Base-by-base conservation (phyloP, 2,888 invertebrate species). In the Phortica okadai region DNA sequence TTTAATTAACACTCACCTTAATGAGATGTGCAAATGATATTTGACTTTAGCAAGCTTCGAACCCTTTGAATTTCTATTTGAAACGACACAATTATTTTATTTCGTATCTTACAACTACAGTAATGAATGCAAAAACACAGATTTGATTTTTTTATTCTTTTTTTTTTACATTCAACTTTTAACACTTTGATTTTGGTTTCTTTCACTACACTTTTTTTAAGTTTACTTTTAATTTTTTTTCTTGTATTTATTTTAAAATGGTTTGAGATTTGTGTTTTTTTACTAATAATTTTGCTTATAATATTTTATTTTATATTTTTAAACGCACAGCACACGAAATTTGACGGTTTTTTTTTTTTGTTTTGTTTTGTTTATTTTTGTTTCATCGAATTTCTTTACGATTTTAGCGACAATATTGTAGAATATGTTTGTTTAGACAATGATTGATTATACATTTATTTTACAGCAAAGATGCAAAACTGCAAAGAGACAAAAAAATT, bases 241-340 rank as follows among this genome's bases (percentile, higher is more conserved):
- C 25, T 25, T 62, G 58, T 62, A 25, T 62, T 16, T 59, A 33
- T 33, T 33, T 59, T 59, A 59, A 16, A 21, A 16, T 21, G 25
- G 59, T 59, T 21, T 7, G 14, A 59, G 21, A 59, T 16, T 33
- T 50, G 14, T 64, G 8, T 33, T 64, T 11, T 64, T 41, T 16
- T 10, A 67, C 42, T 44, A 42, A 50, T 50, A 50, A 50, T 11
- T 33, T 33, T 33, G 1, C 33, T 69, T 10, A 50, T 45, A 45
- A 41, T 50, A 67, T 50, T 69, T 8, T 21, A 54, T 56, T n/a
- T n/a, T 72, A 54, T 56, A 14, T 25, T 50, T 62, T 25, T 25
- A 72, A 72, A 54, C 69, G 69, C 69, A 69, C 69, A 69, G 69
- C 69, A 69, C 69, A 69, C 45, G 50, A 69, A 69, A 44, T 44